Conservation (phyloP, 1,140 invertebrate genomes). For the Drosophila leontia region DNA sequence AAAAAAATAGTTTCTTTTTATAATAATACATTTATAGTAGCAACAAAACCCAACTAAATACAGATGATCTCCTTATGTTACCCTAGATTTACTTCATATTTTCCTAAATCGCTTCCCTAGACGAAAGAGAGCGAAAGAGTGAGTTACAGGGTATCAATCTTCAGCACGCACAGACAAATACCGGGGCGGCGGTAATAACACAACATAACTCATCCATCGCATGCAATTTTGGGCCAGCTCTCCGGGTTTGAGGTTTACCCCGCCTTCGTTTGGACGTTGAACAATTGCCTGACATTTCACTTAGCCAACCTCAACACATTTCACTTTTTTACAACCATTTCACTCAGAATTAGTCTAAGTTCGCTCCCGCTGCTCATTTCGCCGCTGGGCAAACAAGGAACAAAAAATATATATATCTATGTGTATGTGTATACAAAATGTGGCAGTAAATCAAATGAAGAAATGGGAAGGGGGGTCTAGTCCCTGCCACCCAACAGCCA, state of each 20-base stretch:
- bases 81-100: background rate
- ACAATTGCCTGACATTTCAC: conserved; percentile 72
- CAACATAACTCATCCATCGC: conserved; percentile 57
- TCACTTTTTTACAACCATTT: conserved; percentile 57
- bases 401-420: conserved; percentile 46
- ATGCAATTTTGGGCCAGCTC: conserved; percentile 40
- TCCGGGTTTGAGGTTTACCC: conserved; percentile 32
- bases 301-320: conserved; percentile 67
- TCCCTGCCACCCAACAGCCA: conserved; percentile 40
- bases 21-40: no score
- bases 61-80: background rate
- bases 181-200: conserved; percentile 31
- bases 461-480: conserved; percentile 11
- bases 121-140: background rate
- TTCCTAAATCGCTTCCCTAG: background rate
- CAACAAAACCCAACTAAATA: background rate
- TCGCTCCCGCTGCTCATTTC: conserved; percentile 27
- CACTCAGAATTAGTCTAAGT: conserved; percentile 58
- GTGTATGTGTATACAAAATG: conserved; percentile 53
- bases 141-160: conserved; percentile 31
- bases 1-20: no score
- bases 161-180: conserved; percentile 16
- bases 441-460: conserved; percentile 69
- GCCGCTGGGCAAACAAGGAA: conserved; percentile 20
- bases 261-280: conserved; percentile 53